Evolutionary conservation across 2,888 invertebrate species (phyloP), one percentile per base, ranked within the genome.

Genomic region (Coleophora flavipennella): DNA sequence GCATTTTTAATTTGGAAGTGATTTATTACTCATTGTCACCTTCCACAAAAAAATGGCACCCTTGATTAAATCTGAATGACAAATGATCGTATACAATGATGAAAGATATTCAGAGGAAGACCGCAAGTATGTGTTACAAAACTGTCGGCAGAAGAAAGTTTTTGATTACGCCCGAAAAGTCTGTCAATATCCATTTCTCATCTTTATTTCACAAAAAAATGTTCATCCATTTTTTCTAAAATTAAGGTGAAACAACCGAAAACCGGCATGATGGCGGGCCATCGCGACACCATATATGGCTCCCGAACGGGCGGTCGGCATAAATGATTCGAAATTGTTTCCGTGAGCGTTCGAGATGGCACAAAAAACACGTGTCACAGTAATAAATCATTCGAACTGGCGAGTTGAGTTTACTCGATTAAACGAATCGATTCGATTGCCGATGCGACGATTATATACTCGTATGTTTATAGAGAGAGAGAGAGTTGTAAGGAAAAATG

Each of bases 301-400:
- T 45, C 45, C 47, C 62, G 69, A 61, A 64, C 71, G 68, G 76
- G 76, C 76, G 77, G 78, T 66, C 71, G 61, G 76, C 62, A 78
- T 79, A 80, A 80, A 79, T 78, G 83, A 80, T 74, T 65, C 76
- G 65, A 79, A 80, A 83, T 79, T 71, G 79, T 83, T 83, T 81
- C 83, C 81, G 79, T 70, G 67, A 74, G 67, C 63, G 65, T 50
- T 51, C 56, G 59, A 50, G 57, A 56, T 60, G 55, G 59, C 57
- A 67, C 78, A 83, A 83, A 84, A 84, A 83, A 68, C 70, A 80
- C 76, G 84, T 84, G 84, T 84, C 68, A 70, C 63, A 58, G 70
- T 67, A 78, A 80, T 84, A 84, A 84, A 84, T 83, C 83, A 84
- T 81, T 77, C 72, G 53, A 59, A 52, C 53, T 61, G 60, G 67